Evolutionary conservation across 1,140 invertebrate species (phyloP), one percentile per base, ranked within the genome.

Genomic region (Atta colombica): DNA sequence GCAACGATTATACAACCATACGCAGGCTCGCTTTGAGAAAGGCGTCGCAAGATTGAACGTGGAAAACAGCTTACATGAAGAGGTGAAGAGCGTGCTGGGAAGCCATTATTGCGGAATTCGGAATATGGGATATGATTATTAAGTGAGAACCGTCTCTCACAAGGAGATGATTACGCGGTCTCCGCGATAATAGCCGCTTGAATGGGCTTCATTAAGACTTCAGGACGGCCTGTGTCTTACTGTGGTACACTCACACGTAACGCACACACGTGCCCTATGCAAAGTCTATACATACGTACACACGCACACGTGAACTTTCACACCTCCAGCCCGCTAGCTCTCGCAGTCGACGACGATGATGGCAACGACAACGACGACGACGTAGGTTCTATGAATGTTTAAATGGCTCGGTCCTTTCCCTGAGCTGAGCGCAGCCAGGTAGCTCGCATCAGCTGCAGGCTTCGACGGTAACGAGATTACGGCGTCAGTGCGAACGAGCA

Each of bases 151-250:
- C 89, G 89, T 88, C 89, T 82, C 90, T n/a, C 31, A 65, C 49
- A 45, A 28, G 60, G 49, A 94, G 94, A 93, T 93, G 94, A 94
- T 94, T 94, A 94, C 93, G 92, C 87, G 92, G 93, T 95, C 90
- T 90, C 92, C 90, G 91, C 93, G 93, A 94, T 94, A 94, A 95
- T 94, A 92, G 94, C 89, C 89, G 90, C 88, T 93, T 95, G 94
- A 95, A 95, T 95, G 93, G 94, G 92, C 94, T 94, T 95, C 94
- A 94, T 95, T 95, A 95, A 94, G 93, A 93, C 93, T 31, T 92
- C 88, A 90, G 90, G 87, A 89, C 89, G 88, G 85, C 74, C 80
- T 61, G 60, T 45, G 71, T 71, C 65, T 89, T 88, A 69, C 87
- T 72, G n/a, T 18, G 18, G 31, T 55, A 61, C 51, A 49, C 60